phyloP scores from a whole-genome alignment of 2,888 invertebrate genomes.

The Brachypalpus laphriformis region DNA sequence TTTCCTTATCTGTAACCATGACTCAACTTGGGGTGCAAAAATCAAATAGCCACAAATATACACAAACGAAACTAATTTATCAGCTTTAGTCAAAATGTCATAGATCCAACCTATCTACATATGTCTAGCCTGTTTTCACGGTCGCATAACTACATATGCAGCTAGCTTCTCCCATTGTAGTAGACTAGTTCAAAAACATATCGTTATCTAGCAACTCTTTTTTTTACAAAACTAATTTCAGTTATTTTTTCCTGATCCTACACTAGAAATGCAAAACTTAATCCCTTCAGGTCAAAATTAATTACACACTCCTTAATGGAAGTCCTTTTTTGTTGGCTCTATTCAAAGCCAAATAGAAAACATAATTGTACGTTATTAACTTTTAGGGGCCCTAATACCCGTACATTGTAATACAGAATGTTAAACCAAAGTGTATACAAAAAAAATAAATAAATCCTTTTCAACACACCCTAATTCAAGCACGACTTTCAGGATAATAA shows the following conservation, averaged over 20 bases:
- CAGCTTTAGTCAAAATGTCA: too few relatives aligned
- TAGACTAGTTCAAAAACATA: too few relatives aligned
- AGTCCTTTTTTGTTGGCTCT: background rate
- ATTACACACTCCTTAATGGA: background rate
- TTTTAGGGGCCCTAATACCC: conserved; percentile 5
- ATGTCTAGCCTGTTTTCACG: too few relatives aligned
- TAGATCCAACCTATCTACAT: too few relatives aligned
- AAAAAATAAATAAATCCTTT: background rate
- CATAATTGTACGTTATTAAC: conserved; percentile 6
- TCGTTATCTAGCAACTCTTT: too few relatives aligned
- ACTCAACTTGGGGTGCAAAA: too few relatives aligned
- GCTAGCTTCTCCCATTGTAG: too few relatives aligned
- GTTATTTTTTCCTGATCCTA: background rate
- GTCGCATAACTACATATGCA: too few relatives aligned
- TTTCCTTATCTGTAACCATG: too few relatives aligned
- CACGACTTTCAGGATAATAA: background rate
- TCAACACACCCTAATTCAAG: background rate
- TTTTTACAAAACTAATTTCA: too few relatives aligned
- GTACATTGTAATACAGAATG: background rate
- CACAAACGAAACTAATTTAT: too few relatives aligned
- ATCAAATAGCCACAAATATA: too few relatives aligned
- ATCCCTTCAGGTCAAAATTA: conserved; percentile 2
- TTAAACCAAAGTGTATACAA: background rate
- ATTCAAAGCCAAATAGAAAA: background rate
- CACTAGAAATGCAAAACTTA: background rate